These are phyloP conservation scores for Rousettus madagascariensis DNA, from an alignment of 2,797 vertebrate genomes.

Conservation along the genomic window DNA sequence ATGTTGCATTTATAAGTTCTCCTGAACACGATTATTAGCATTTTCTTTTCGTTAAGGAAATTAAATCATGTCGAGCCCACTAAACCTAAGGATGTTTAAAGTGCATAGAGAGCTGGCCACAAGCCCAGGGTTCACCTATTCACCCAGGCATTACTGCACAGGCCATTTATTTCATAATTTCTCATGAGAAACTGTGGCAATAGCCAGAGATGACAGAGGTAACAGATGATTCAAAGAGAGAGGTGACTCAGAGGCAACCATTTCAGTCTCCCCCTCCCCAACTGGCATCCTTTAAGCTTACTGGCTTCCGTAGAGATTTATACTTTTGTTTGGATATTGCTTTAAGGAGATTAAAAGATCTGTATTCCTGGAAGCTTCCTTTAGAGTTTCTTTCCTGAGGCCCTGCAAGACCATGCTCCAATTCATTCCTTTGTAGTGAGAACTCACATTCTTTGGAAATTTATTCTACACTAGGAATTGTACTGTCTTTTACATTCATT, in stretches of 20 bases:
- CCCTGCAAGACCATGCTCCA: background rate
- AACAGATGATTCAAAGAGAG: constrained; percentile 11
- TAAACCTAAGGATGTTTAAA: constrained; percentile 75
- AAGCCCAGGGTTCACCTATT: constrained; percentile 61
- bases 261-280: background rate
- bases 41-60: constrained; percentile 50
- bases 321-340: constrained; percentile 49
- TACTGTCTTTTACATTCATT: background rate
- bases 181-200: constrained; percentile 58
- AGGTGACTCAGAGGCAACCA: constrained; percentile 31
- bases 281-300: background rate
- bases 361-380: constrained; percentile 55
- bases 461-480: background rate
- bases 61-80: constrained; percentile 71
- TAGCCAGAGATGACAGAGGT: background rate
- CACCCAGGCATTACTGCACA: constrained; percentile 65
- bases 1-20: background rate
- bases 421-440: constrained; percentile 50
- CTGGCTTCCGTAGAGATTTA: background rate
- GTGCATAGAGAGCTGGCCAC: constrained; percentile 68
- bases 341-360: constrained; percentile 51
- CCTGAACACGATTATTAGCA: background rate
- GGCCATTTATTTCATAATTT: constrained; percentile 60
- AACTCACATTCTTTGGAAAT: constrained; percentile 34
- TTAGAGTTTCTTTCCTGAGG: background rate